Percentiles rank a stretch among this genome's conserved stretches.
Conservation (phyloP, 2,797 vertebrate genomes). For the Betta splendens region DNA sequence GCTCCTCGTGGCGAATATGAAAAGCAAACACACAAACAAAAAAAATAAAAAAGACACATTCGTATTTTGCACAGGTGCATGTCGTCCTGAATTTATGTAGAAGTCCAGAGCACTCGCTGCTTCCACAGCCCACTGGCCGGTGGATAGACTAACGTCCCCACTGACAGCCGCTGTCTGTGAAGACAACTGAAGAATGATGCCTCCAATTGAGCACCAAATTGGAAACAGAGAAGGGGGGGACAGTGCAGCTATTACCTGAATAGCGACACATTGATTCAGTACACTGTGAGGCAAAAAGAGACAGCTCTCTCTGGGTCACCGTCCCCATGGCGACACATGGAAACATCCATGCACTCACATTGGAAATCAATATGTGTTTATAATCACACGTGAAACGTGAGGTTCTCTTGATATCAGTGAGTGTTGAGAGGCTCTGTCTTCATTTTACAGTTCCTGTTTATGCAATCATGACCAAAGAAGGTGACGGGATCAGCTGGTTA, state of each 20-base stretch:
- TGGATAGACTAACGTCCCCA: slow-evolving; percentile 50
- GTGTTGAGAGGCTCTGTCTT: slow-evolving; percentile 61
- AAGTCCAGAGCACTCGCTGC: not conserved
- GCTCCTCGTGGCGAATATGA: no score
- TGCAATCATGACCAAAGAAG: not conserved
- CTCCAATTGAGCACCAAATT: slow-evolving; percentile 85
- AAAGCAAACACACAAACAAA: no score
- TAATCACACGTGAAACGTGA: slow-evolving; percentile 80
- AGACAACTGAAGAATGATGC: slow-evolving; percentile 84
- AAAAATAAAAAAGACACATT: no score
- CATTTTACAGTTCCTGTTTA: not conserved
- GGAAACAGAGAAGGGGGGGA: slow-evolving; percentile 81
- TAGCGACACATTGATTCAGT: slow-evolving; percentile 81
- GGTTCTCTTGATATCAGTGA: slow-evolving; percentile 77
- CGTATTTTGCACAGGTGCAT: not conserved
- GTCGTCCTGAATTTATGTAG: no score
- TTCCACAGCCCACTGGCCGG: slow-evolving; percentile 39
- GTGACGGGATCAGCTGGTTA: not conserved
- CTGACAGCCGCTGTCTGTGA: slow-evolving; percentile 59
- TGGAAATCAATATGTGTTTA: slow-evolving; percentile 88
- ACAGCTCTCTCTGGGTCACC: slow-evolving; percentile 33
- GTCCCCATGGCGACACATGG: slow-evolving; percentile 66
- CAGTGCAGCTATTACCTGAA: slow-evolving; percentile 73
- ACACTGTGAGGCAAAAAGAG: slow-evolving; percentile 42
- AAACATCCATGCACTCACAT: slow-evolving; percentile 78